These are phyloP conservation scores for Tragelaphus oryx DNA, from an alignment of 2,797 vertebrate species.

Conservation along the genomic window DNA sequence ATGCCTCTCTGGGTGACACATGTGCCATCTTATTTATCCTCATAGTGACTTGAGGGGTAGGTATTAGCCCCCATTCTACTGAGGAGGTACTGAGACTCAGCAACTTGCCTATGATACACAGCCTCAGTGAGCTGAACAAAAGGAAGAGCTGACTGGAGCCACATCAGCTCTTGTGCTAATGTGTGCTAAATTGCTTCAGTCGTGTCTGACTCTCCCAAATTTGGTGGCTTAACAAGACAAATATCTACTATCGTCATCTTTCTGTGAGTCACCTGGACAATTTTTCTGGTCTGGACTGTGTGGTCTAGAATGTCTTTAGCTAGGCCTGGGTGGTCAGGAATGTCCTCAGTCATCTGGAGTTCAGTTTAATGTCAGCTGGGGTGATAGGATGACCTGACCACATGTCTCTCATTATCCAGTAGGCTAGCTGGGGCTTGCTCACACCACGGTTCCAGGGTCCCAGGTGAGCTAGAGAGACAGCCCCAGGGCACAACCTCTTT, in stretches of 20 bases:
- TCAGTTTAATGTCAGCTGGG: not conserved
- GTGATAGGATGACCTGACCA: not conserved
- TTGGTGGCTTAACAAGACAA: not conserved
- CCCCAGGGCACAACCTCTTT: not conserved
- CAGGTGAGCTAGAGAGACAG: not conserved
- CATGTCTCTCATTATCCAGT: not conserved
- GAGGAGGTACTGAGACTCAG: not conserved
- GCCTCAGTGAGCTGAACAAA: not conserved
- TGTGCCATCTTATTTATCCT: not conserved
- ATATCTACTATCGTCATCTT: not conserved
- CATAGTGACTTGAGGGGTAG: not conserved
- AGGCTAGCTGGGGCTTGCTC: not conserved
- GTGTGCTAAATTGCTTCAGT: not conserved
- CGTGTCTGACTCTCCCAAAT: not conserved
- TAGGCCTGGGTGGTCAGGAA: not conserved
- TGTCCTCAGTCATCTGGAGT: not conserved
- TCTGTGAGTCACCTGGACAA: not conserved
- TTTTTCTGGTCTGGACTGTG: not conserved
- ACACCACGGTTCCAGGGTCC: no score
- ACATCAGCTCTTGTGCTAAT: not conserved
- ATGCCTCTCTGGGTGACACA: not conserved
- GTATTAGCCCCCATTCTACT: not conserved
- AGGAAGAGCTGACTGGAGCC: not conserved
- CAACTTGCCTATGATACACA: not conserved
- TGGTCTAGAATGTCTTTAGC: not conserved